Evolutionary conservation across 2,113 vertebrate genomes (phyloP), one percentile per base, ranked within the genome.

Genomic region (Marcusenius ussheri): DNA sequence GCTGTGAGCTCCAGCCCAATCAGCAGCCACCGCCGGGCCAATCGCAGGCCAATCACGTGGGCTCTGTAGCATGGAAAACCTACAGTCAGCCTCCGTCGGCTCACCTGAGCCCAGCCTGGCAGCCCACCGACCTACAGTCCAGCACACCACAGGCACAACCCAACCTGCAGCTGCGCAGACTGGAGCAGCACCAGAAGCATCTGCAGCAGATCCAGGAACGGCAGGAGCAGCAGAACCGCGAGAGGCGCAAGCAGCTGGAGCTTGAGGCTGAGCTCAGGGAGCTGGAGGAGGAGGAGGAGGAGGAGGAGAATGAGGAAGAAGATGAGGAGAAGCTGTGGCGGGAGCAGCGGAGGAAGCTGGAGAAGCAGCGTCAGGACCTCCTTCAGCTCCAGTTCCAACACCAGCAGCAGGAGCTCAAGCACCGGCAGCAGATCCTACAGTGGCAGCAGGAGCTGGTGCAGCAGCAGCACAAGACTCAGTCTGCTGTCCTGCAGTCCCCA

Each of bases 261-360:
- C 93, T 50, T 17, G 42, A 95, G 88, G 31, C 15, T 19, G 35
- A 88, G 51, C 51, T 62, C 0, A 93, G 94, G 92, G 89, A 90
- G 83, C 95, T 50, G 49, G 49, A 50, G 49, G 49, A 94, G 91
- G 94, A 93, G 91, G n/a, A n/a, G n/a, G n/a, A 90, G 80, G n/a
- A 90, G 66, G 89, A 93, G 94, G 91, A 90, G 39, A 50, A 53
- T 27, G 50, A 53, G 27, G 93, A 95, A 87, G 94, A 95, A 84
- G 91, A 94, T 90, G 94, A 95, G 92, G 94, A 92, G 91, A 93
- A 94, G 90, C 92, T 96, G 92, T 91, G 91, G 91, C 95, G 95
- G 92, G 93, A 92, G 1, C 89, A 94, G 47, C 94, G 94, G 90
- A 91, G 94, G 51, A 94, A 95, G 92, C 92, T 93, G 3, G 93